Evolutionary conservation across 2,888 invertebrate species (phyloP).

Genomic region (Salticus scenicus): DNA sequence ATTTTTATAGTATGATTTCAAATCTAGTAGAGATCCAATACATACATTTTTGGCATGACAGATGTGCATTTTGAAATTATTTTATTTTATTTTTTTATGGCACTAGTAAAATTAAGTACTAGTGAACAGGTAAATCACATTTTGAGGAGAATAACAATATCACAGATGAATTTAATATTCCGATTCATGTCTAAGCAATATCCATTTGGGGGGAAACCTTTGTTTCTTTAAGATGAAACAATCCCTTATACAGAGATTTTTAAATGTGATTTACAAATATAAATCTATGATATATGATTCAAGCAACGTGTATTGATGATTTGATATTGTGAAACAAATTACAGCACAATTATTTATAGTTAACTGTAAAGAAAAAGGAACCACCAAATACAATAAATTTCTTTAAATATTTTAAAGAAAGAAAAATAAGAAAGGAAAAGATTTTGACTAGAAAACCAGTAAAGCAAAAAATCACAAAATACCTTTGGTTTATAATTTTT

Average conservation of each 20-base stretch:
- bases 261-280: constrained; percentile 9
- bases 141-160: constrained; percentile 59
- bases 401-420: too few species aligned
- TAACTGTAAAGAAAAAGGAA: too few species aligned
- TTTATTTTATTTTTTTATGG: neutral
- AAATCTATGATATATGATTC: constrained; percentile 3
- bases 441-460: too few species aligned
- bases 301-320: constrained; percentile 28
- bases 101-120: constrained; percentile 38
- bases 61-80: neutral
- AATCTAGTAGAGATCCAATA: too few species aligned
- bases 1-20: too few species aligned
- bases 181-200: neutral
- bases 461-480: too few species aligned
- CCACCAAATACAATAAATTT: too few species aligned
- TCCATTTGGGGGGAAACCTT: neutral
- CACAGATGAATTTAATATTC: constrained; percentile 41
- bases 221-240: neutral
- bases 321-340: constrained; percentile 43
- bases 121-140: constrained; percentile 53
- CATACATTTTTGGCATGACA: too few species aligned
- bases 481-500: too few species aligned
- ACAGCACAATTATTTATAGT: neutral
- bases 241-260: neutral
- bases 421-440: too few species aligned